Base-by-base conservation (phyloP, 2,113 vertebrate species). In the Paratilapia polleni region DNA sequence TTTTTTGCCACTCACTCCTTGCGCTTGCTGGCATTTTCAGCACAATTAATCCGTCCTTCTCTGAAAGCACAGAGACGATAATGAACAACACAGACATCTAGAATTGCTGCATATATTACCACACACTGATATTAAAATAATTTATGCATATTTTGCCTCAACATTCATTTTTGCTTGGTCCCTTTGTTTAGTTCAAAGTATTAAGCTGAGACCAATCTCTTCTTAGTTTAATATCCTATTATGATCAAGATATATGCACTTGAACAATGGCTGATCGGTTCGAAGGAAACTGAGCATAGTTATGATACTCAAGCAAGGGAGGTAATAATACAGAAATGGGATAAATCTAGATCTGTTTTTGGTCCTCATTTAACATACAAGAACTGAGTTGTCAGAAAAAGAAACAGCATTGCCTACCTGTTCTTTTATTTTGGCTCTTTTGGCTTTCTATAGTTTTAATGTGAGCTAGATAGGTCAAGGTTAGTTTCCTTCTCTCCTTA, bases 401-500 rank as follows among this genome's bases (percentile, higher is more conserved):
- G 41, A 34, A 52, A 20, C 6, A n/a, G n/a, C 43, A 19, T 2
- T 41, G 41, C n/a, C 57, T 31, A 14, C 38, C 5, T 63, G 17
- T 38, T 22, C 28, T 54, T 31, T 19, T 56, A 15, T 73, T 76
- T 22, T 12, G 41, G n/a, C 12, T 54, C 34, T 59, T 60, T 56
- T 77, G 28, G 34, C 34, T 54, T 85, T 62, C 11, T 13, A 38
- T n/a, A 64, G 38, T 38, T 76, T 81, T 49, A 81, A 31, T 75
- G 22, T 81, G 59, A 76, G 56, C 66, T 78, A 82, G 76, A 84
- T 82, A 74, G 80, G 90, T 52, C 85, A 85, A 91, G 89, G 86
- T 79, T 79, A 89, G 57, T 36, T 41, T 77, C 43, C 24, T 64
- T 66, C 47, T 85, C 60, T 62, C 62, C 66, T 82, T 59, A 82